Evolutionary conservation across 1,140 invertebrate genomes (phyloP), one percentile per base, ranked within the genome.

Genomic region (Halotydeus destructor): DNA sequence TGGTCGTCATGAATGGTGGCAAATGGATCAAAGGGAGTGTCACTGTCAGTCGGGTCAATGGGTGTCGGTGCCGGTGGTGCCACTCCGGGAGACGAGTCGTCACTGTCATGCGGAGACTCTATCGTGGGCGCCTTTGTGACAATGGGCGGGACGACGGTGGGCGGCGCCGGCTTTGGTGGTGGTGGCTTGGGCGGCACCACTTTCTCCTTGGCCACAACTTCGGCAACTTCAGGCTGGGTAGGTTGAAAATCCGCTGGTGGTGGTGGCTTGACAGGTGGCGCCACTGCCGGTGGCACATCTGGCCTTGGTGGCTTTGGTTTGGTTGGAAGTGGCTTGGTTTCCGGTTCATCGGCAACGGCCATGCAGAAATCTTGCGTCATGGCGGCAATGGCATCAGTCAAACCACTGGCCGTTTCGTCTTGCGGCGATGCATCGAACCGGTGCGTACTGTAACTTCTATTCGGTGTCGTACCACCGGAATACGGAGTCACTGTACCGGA

Each of bases 1-100:
- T 41, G 34, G 27, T 49, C 47, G 37, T 49, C 47, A 35, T 34
- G 21, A 28, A 49, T 49, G 1, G 47, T 49, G 23, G 30, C 45
- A 22, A 49, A 49, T 24, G 47, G 47, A 47, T 49, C 47, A 27
- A 49, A 49, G 9, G 46, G 38, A 12, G 37, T 9, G 6, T 6
- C 9, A 14, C 14, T 22, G 6, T 44, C 11, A 6, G 6, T 43
- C 5, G 38, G 28, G 12, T 5, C 24, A 8, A 16, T 12, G 9
- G 14, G 36, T 38, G 23, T 44, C 16, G 3, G n/a, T 3, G 18
- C 8, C 24, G n/a, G 25, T 25, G 11, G 5, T 44, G 23, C 18
- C 38, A 14, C 24, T n/a, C n/a, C n/a, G n/a, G n/a, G n/a, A n/a
- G n/a, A n/a, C n/a, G n/a, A n/a, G n/a, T n/a, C n/a, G n/a, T n/a